Conservation (phyloP, 2,888 invertebrate genomes). For the Autographa pulchrina region DNA sequence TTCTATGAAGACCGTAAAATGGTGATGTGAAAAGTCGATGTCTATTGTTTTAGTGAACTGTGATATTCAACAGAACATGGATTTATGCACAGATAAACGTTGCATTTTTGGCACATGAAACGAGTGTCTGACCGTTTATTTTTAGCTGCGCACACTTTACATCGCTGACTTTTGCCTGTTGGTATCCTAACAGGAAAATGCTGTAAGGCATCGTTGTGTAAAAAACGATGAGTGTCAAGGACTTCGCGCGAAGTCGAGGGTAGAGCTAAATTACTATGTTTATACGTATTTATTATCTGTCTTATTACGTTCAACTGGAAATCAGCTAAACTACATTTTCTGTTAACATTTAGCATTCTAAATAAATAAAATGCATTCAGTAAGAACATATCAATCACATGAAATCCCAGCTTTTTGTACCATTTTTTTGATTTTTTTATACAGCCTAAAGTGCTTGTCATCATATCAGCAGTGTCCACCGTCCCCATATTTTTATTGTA, state of each 20-base stretch:
- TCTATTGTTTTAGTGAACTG: slow-evolving; percentile 13
- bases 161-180: slow-evolving; percentile 27
- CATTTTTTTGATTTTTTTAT: slow-evolving; percentile 65
- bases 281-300: slow-evolving; percentile 16
- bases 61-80: slow-evolving; percentile 23
- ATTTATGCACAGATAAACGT: slow-evolving; percentile 25
- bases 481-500: slow-evolving; percentile 66
- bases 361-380: slow-evolving; percentile 26
- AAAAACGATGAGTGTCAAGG: slow-evolving; percentile 18
- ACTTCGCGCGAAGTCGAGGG: slow-evolving; percentile 17
- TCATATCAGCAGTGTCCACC: slow-evolving; percentile 65
- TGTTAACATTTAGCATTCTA: slow-evolving; percentile 12
- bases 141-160: slow-evolving; percentile 24
- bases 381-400: slow-evolving; percentile 56
- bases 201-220: slow-evolving; percentile 22
- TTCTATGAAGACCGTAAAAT: slow-evolving; percentile 18
- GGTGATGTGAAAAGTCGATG: slow-evolving; percentile 14
- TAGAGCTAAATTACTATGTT: slow-evolving; percentile 17
- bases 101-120: slow-evolving; percentile 24
- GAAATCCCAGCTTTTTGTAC: slow-evolving; percentile 69
- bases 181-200: slow-evolving; percentile 23
- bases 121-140: slow-evolving; percentile 23
- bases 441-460: slow-evolving; percentile 60
- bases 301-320: slow-evolving; percentile 24
- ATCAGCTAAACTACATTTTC: slow-evolving; percentile 26